phyloP scores from a whole-genome alignment of 2,797 vertebrate species.

The Bradypus variegatus region DNA sequence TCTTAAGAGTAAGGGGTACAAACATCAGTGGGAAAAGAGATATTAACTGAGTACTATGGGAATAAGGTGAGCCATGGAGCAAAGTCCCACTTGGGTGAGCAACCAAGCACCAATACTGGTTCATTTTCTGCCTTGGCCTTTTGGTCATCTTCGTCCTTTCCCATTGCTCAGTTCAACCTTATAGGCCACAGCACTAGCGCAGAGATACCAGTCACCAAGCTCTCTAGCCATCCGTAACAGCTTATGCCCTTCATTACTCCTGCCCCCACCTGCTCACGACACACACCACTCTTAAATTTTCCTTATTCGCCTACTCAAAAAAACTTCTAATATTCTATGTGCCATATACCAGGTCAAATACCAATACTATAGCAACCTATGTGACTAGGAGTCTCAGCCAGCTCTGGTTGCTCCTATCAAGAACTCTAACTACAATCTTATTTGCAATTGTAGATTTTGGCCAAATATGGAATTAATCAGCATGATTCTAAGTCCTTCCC shows the following conservation, averaged over 20 bases:
- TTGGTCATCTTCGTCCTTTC: not conserved
- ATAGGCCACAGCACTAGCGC: too few relatives aligned
- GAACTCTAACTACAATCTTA: not conserved
- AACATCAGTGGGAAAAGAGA: not conserved
- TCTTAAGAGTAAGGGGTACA: not conserved
- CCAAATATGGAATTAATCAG: not conserved
- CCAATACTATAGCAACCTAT: not conserved
- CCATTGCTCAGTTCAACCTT: not conserved
- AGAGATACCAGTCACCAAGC: not conserved
- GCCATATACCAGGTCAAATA: not conserved
- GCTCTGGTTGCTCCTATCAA: not conserved
- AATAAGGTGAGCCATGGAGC: not conserved
- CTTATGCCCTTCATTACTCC: not conserved
- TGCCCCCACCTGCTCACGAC: not conserved
- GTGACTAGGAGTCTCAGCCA: not conserved
- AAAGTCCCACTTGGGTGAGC: not conserved
- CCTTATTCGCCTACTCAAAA: not conserved
- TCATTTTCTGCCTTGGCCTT: not conserved
- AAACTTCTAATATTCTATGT: not conserved
- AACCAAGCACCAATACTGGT: not conserved
- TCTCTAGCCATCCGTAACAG: not conserved
- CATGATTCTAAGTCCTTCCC: not conserved
- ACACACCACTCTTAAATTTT: too few relatives aligned
- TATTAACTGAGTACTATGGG: fast-evolving
- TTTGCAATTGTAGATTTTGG: not conserved